These are phyloP conservation scores for Enteromius viviparus DNA, from an alignment of 2,797 vertebrate species.

Conservation along the genomic window DNA sequence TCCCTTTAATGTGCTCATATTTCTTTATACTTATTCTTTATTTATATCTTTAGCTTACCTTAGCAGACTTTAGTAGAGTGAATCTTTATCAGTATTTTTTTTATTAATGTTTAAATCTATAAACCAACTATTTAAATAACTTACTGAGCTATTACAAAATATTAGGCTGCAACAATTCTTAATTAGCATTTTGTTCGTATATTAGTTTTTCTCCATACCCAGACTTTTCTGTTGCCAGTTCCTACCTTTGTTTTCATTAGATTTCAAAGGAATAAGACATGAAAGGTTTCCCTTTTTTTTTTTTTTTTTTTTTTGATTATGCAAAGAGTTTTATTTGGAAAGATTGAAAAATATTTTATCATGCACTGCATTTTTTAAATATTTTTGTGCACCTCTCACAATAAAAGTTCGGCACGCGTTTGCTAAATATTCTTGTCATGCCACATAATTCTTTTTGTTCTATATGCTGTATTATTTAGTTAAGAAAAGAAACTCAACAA, in stretches of 20 bases:
- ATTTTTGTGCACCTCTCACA: neutral
- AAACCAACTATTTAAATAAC: neutral
- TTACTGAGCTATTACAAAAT: neutral
- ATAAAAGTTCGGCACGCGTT: neutral
- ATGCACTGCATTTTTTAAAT: neutral
- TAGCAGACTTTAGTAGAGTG: neutral
- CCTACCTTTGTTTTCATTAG: conserved; percentile 38
- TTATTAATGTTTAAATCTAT: neutral
- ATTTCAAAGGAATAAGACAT: conserved; percentile 34
- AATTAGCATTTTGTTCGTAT: neutral
- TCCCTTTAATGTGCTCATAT: neutral
- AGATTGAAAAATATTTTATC: neutral
- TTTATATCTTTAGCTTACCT: too few relatives aligned
- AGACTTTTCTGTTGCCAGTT: conserved; percentile 19
- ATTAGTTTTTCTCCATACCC: neutral
- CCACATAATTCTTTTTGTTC: neutral
- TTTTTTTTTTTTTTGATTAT: neutral
- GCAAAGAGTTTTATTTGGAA: neutral
- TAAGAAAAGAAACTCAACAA: neutral
- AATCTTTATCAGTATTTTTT: neutral
- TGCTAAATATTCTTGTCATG: neutral
- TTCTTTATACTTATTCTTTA: neutral
- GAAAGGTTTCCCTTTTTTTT: neutral
- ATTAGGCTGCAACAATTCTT: neutral
- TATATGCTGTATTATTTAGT: neutral